Percentiles rank a stretch among this genome's conserved stretches.
Evolutionary conservation across 2,113 vertebrate species (phyloP).

Genomic region (Galeopterus variegatus): DNA sequence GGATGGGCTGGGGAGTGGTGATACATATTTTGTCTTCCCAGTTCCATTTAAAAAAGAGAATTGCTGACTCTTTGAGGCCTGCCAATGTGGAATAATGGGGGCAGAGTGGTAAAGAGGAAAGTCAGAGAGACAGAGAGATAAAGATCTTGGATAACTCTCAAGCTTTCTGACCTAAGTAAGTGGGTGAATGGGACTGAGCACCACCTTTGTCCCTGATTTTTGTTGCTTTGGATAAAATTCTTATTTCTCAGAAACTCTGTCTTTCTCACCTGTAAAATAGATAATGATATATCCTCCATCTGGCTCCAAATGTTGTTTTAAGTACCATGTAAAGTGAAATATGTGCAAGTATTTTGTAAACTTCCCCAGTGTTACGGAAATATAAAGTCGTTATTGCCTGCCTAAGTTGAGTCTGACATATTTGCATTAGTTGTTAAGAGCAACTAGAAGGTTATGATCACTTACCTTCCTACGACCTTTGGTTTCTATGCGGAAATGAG

Average conservation of each 20-base stretch:
- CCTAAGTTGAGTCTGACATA: neutral
- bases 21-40: neutral
- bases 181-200: neutral
- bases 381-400: neutral
- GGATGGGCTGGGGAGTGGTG: neutral
- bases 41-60: neutral
- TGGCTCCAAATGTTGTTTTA: neutral
- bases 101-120: neutral
- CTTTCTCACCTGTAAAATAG: neutral
- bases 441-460: constrained; percentile 36
- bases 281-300: neutral
- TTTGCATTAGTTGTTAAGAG: constrained; percentile 50
- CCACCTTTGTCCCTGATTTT: neutral
- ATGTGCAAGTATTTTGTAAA: neutral
- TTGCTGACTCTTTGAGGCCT: no score
- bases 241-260: neutral
- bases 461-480: neutral
- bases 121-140: neutral
- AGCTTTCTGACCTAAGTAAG: neutral
- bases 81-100: no score
- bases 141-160: neutral
- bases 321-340: neutral
- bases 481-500: constrained; percentile 26
- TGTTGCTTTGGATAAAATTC: neutral
- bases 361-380: neutral